Percentiles rank a stretch among this genome's conserved stretches.
Evolutionary conservation across 2,113 vertebrate species (phyloP).

Genomic region (Pionites leucogaster): DNA sequence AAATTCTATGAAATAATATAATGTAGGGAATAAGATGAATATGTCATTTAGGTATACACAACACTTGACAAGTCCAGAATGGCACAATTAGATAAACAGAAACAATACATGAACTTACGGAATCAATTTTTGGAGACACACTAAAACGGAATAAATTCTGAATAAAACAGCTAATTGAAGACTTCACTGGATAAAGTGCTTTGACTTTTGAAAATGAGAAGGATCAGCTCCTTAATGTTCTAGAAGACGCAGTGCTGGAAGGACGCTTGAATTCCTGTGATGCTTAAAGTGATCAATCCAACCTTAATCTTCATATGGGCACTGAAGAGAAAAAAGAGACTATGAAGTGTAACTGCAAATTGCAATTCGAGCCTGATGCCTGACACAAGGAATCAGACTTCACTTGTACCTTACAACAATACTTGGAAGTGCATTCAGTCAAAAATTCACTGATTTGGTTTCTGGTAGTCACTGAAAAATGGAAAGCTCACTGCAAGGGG

Average conservation of each 20-base stretch:
- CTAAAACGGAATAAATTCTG: neutral
- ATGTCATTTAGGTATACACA: neutral
- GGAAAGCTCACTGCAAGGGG: neutral
- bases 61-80: neutral
- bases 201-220: neutral
- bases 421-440: neutral
- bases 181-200: neutral
- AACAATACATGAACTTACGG: fast-evolving
- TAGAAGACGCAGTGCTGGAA: neutral
- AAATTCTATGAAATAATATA: neutral
- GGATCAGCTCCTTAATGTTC: neutral
- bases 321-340: neutral
- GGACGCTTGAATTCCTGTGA: neutral
- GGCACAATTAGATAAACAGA: neutral
- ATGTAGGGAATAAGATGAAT: neutral
- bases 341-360: neutral
- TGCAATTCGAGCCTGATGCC: neutral
- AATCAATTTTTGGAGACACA: neutral
- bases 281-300: neutral
- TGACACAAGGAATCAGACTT: neutral
- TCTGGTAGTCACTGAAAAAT: neutral
- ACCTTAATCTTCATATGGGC: neutral
- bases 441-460: neutral
- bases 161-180: neutral
- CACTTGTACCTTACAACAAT: neutral